phyloP scores from a whole-genome alignment of 37 sponge, comb jelly and placozoan genomes.

The Hormiphora californensis region DNA sequence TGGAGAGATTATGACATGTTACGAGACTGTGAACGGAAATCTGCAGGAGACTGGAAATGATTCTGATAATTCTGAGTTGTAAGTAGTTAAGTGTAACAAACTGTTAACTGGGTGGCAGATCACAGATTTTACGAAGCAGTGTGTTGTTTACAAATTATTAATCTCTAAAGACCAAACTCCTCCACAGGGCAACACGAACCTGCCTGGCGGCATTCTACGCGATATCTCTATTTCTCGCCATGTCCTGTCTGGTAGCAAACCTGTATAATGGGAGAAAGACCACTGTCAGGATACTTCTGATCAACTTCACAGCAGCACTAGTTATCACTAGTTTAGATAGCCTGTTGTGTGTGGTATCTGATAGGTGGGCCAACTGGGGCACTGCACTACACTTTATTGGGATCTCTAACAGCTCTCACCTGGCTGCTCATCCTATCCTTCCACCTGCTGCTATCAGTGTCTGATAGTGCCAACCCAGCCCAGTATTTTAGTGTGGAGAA shows the following conservation, averaged over 20 bases:
- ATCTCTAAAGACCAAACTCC: no score
- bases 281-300: constrained; percentile 9
- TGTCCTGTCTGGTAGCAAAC: no score
- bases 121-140: no score
- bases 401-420: neutral
- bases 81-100: no score
- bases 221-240: no score
- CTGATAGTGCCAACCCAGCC: constrained; percentile 43
- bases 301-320: constrained; percentile 5
- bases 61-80: no score
- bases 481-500: constrained; percentile 47
- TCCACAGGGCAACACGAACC: no score
- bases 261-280: neutral
- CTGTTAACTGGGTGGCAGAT: no score
- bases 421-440: constrained; percentile 23
- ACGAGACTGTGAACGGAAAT: no score
- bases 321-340: neutral
- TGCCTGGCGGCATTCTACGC: no score
- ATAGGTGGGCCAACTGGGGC: neutral
- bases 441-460: constrained; percentile 2
- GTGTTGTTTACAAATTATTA: no score
- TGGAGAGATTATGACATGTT: neutral
- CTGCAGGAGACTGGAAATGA: no score
- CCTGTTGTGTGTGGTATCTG: neutral
- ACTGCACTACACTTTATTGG: constrained; percentile 13